A percentile compares a stretch with the other conserved stretches of the same genome.
Evolutionary conservation across 2,113 vertebrate genomes (phyloP).

Genomic region (Lutjanus erythropterus): DNA sequence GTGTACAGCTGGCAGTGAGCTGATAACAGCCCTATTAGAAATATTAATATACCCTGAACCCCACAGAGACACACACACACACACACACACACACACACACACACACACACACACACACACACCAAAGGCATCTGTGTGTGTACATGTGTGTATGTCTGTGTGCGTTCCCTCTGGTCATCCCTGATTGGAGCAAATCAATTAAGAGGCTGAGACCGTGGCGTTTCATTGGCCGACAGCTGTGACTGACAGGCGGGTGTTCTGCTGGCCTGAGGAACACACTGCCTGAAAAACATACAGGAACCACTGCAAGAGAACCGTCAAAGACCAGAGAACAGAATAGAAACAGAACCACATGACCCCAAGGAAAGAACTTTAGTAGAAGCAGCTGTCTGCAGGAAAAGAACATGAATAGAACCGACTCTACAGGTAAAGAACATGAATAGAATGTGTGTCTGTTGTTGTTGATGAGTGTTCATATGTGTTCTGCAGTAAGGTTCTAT

Average conservation of each 20-base stretch:
- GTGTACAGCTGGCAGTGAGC: slow-evolving; percentile 80
- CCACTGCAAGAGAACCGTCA: not conserved
- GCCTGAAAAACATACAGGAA: not conserved
- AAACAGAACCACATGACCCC: too few species aligned
- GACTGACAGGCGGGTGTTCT: slow-evolving; percentile 23
- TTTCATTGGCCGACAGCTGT: slow-evolving; percentile 55
- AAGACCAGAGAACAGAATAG: not conserved
- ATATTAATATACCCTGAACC: slow-evolving; percentile 81
- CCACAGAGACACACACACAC: slow-evolving; percentile 65
- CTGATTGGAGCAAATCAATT: slow-evolving; percentile 70
- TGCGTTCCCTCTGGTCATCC: slow-evolving; percentile 39
- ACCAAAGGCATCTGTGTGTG: slow-evolving; percentile 28
- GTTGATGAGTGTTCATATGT: too few species aligned
- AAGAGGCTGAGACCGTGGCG: not conserved
- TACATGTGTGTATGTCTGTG: slow-evolving; percentile 11
- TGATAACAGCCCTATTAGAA: slow-evolving; percentile 81
- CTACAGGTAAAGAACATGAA: too few species aligned
- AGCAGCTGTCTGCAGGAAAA: too few species aligned
- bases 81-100: slow-evolving; percentile 48
- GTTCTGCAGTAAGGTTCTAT: too few species aligned
- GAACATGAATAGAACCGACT: too few species aligned
- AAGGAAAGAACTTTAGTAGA: too few species aligned
- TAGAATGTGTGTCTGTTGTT: too few species aligned
- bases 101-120: slow-evolving; percentile 46
- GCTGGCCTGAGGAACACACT: not conserved